Evolutionary conservation across 2,113 vertebrate genomes (phyloP).

Genomic region (Maccullochella peelii): DNA sequence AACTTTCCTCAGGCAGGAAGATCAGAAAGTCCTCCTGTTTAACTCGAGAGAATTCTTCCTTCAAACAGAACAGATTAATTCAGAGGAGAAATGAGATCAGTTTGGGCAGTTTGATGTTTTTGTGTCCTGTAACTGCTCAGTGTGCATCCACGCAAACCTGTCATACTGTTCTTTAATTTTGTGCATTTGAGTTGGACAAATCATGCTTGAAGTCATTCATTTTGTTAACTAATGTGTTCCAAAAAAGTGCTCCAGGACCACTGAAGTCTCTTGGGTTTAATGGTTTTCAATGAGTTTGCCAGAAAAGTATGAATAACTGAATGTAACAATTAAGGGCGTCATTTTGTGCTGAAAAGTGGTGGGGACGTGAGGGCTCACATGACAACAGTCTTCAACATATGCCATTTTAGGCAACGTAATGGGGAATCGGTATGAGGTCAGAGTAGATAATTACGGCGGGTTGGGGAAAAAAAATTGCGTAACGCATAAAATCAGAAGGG

Average conservation of each 20-base stretch:
- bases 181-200: neutral
- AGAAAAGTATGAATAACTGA: neutral
- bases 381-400: no score
- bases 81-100: constrained; percentile 1
- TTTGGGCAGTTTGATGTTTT: constrained; percentile 9
- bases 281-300: neutral
- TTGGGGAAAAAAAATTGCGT: no score
- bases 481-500: no score
- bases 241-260: neutral
- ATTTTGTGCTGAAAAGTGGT: no score
- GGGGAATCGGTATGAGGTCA: no score
- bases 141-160: neutral
- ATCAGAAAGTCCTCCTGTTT: constrained; percentile 23
- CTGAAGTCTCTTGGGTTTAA: neutral
- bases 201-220: constrained; percentile 4
- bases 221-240: constrained; percentile 1
- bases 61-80: neutral
- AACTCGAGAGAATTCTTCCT: neutral
- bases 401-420: no score
- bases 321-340: neutral
- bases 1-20: constrained; percentile 16
- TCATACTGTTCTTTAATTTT: constrained; percentile 19
- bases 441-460: no score
- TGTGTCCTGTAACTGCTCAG: neutral
- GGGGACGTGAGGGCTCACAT: no score